phyloP scores from a whole-genome alignment of 2,888 invertebrate genomes.

The Furcula furcula region DNA sequence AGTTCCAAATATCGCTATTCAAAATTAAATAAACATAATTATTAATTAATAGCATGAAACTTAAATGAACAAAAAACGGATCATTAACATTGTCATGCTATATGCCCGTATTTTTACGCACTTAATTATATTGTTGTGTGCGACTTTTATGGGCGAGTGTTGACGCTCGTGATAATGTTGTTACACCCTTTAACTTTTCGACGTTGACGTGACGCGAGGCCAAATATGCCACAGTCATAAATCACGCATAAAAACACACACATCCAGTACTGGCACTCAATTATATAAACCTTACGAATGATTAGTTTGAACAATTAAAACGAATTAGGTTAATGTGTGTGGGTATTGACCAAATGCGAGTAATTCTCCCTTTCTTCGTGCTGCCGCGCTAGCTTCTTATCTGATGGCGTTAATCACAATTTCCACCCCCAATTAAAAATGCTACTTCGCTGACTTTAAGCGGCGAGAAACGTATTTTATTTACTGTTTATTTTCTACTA shows the following conservation, averaged over 20 bases:
- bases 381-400: conserved; percentile 59
- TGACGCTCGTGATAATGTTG: conserved; percentile 50
- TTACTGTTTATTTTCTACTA: conserved; percentile 56
- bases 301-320: conserved; percentile 77
- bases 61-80: conserved; percentile 15
- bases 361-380: conserved; percentile 58
- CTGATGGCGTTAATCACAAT: conserved; percentile 79
- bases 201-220: conserved; percentile 55
- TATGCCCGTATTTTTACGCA: conserved; percentile 29
- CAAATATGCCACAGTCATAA: conserved; percentile 39
- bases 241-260: conserved; percentile 48
- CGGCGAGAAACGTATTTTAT: conserved; percentile 47
- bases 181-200: conserved; percentile 34
- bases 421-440: conserved; percentile 78
- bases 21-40: too few relatives aligned
- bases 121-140: conserved; percentile 35
- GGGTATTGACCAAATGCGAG: conserved; percentile 61
- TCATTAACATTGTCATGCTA: conserved; percentile 30
- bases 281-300: conserved; percentile 66
- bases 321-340: conserved; percentile 80
- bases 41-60: too few relatives aligned
- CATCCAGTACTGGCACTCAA: conserved; percentile 45
- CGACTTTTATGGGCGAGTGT: conserved; percentile 44
- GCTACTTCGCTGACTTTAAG: conserved; percentile 42
- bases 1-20: too few relatives aligned